Evolutionary conservation across 2,113 vertebrate species (phyloP).

Genomic region (Ammodytes dubius): DNA sequence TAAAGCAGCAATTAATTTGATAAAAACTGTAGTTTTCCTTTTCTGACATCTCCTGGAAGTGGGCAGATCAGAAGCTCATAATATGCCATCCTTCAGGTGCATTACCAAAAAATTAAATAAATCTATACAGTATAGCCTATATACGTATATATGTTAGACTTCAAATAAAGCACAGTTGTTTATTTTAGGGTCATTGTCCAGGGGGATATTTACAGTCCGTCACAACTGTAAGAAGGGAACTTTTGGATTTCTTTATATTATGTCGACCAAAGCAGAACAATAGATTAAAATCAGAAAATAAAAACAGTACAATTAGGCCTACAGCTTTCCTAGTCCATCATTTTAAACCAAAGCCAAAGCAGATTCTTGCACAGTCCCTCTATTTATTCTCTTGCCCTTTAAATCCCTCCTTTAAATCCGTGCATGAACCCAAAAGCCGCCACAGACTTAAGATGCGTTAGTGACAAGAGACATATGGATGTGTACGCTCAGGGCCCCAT

Average conservation of each 20-base stretch:
- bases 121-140: too few relatives aligned
- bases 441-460: constrained; percentile 51
- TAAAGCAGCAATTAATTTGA: background rate
- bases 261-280: constrained; percentile 22
- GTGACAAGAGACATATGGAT: constrained; percentile 67
- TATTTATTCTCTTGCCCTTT: constrained; percentile 1
- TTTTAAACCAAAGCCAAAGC: background rate
- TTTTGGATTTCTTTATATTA: background rate
- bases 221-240: constrained; percentile 1
- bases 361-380: constrained; percentile 3
- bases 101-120: background rate
- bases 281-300: background rate
- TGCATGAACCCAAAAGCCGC: background rate
- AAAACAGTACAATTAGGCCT: background rate
- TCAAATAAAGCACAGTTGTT: constrained; percentile 11
- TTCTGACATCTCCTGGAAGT: background rate
- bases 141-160: constrained; percentile 3
- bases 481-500: constrained; percentile 52
- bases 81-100: background rate
- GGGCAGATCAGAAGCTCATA: background rate
- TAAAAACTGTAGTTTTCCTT: background rate
- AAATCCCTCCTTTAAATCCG: background rate
- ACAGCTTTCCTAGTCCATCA: background rate
- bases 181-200: constrained; percentile 32
- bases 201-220: constrained; percentile 36